phyloP scores from a whole-genome alignment of 2,113 vertebrate species.

The Spea bombifrons region DNA sequence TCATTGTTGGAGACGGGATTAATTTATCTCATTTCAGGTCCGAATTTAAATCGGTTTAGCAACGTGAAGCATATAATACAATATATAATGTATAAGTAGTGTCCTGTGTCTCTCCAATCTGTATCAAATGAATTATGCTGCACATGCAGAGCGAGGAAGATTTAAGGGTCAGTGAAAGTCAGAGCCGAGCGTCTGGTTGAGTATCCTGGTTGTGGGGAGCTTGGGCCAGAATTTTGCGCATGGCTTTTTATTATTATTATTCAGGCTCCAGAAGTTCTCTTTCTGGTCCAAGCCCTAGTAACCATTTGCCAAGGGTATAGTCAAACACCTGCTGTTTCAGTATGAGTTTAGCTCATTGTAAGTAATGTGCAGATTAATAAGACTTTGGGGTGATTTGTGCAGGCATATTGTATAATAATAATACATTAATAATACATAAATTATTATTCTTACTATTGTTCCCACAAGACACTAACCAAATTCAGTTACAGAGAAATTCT shows the following conservation, averaged over 20 bases:
- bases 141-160: constrained; percentile 34
- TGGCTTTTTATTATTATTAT: constrained; percentile 1
- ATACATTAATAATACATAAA: too few species aligned
- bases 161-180: constrained; percentile 46
- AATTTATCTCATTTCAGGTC: constrained; percentile 34
- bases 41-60: constrained; percentile 34
- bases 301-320: constrained; percentile 2
- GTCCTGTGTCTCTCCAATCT: constrained; percentile 29
- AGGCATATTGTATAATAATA: too few species aligned
- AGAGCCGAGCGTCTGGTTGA: constrained; percentile 18
- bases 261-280: constrained; percentile 25
- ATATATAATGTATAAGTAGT: constrained; percentile 39
- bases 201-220: constrained; percentile 21
- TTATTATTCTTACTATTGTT: too few species aligned
- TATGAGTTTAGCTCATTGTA: constrained; percentile 9
- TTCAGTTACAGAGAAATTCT: too few species aligned
- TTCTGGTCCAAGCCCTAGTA: constrained; percentile 6
- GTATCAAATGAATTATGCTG: constrained; percentile 28
- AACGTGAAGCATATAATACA: constrained; percentile 36
- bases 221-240: constrained; percentile 24
- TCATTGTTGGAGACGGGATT: constrained; percentile 21
- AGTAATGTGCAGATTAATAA: background rate
- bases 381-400: too few species aligned
- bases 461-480: too few species aligned
- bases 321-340: constrained; percentile 12